Evolutionary conservation across 2,888 invertebrate species (phyloP).

Genomic region (Mimumesa dahlbomi): DNA sequence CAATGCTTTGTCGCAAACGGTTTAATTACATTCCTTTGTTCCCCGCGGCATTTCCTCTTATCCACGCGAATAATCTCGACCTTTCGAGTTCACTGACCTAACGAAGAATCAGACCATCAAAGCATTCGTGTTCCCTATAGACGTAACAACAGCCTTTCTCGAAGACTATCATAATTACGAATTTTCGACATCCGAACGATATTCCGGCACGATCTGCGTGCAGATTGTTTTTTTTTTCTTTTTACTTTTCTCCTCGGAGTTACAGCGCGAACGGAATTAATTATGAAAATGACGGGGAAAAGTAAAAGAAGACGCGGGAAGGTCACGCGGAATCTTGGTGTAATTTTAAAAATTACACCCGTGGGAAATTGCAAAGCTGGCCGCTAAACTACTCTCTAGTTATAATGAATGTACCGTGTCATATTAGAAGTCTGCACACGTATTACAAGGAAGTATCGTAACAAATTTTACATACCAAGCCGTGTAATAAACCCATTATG

Average conservation of each 20-base stretch:
- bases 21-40: conserved; percentile 40
- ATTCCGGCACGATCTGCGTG: no score
- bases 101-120: conserved; percentile 12
- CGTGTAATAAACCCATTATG: no score
- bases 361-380: conserved; percentile 16
- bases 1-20: conserved; percentile 12
- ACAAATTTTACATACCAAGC: no score
- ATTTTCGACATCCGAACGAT: no score
- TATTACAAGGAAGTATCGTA: no score
- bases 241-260: no score
- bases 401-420: conserved; percentile 2
- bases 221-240: no score
- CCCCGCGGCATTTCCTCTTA: conserved; percentile 22
- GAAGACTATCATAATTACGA: neutral
- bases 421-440: no score
- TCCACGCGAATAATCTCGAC: conserved; percentile 36
- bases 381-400: neutral
- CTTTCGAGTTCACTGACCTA: conserved; percentile 42
- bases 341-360: conserved; percentile 27
- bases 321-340: conserved; percentile 10
- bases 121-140: conserved; percentile 9
- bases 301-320: neutral
- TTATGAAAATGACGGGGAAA: neutral
- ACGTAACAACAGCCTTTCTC: conserved; percentile 1
- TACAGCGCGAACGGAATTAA: no score